Evolutionary conservation across 2,797 vertebrate genomes (phyloP).

Genomic region (Peromyscus nudipes): DNA sequence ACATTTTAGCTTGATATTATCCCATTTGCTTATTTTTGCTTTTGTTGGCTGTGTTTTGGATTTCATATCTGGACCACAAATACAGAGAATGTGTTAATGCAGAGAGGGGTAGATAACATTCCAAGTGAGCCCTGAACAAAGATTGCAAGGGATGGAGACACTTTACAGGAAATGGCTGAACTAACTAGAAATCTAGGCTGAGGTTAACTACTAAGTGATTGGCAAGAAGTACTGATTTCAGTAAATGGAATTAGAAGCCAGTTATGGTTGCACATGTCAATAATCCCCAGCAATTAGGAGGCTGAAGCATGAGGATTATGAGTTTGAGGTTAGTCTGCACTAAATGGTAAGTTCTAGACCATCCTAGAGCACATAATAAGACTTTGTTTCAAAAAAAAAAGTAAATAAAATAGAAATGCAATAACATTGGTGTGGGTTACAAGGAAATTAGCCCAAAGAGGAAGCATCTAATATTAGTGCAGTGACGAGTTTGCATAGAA

Average conservation of each 20-base stretch:
- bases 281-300: not conserved
- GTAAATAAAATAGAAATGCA: not conserved
- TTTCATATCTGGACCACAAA: not conserved
- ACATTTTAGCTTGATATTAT: not conserved
- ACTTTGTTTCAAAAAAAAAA: not conserved
- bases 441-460: not conserved
- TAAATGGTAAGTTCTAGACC: not conserved
- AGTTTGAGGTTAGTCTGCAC: not conserved
- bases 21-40: not conserved
- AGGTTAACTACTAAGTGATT: not conserved
- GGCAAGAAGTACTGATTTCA: not conserved
- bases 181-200: not conserved
- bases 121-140: not conserved
- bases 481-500: not conserved
- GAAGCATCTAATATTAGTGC: not conserved
- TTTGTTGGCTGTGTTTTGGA: not conserved
- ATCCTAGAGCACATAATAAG: not conserved
- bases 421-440: not conserved
- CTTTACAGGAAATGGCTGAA: not conserved
- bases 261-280: not conserved
- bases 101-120: not conserved
- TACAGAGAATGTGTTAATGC: not conserved
- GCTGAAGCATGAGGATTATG: not conserved
- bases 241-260: not conserved
- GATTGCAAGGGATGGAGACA: not conserved